Evolutionary conservation across 2,888 invertebrate species (phyloP).

Genomic region (Siphonodentalium dalli): DNA sequence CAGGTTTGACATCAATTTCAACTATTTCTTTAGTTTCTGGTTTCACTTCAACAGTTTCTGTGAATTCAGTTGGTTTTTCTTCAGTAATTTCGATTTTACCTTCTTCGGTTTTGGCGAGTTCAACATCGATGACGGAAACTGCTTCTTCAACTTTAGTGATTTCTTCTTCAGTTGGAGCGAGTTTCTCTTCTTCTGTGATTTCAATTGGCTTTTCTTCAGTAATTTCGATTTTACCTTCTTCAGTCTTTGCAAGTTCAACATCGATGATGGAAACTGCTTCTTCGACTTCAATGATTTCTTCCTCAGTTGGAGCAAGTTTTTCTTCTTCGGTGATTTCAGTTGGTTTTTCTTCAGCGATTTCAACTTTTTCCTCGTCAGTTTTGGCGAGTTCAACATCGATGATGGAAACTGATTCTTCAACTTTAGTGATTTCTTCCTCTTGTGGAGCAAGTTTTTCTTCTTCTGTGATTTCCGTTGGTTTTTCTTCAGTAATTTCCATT

Average conservation of each 20-base stretch:
- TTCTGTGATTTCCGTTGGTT: conserved; percentile 1
- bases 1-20: no score
- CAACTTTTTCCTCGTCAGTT: not conserved
- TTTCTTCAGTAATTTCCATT: not conserved
- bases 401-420: no score
- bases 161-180: not conserved
- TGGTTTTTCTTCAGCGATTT: not conserved
- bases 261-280: not conserved
- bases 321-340: not conserved
- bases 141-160: not conserved
- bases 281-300: not conserved
- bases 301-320: not conserved
- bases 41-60: no score
- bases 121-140: not conserved
- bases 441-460: not conserved
- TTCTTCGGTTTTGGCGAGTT: not conserved
- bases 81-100: not conserved
- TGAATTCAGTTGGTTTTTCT: conserved; percentile 1
- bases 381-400: not conserved
- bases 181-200: not conserved
- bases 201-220: conserved; percentile 1
- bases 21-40: no score
- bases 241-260: not conserved
- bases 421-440: not conserved
- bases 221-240: not conserved